These are phyloP conservation scores for Platycercus adscitus DNA, from an alignment of 2,113 vertebrate species.

Conservation along the genomic window DNA sequence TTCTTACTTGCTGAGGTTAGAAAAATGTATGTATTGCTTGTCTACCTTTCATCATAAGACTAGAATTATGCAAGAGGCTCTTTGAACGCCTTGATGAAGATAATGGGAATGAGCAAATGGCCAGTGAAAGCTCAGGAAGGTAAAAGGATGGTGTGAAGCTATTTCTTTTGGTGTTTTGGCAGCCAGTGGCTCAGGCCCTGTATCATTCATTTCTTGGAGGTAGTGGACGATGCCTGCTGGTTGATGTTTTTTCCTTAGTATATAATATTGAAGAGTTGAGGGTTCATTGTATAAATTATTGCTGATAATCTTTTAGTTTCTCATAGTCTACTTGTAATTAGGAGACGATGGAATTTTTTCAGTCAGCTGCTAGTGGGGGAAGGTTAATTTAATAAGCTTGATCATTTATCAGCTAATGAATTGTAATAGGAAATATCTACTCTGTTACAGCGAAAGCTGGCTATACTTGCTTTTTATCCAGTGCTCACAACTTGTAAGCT, in stretches of 20 bases:
- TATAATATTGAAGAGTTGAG: not conserved
- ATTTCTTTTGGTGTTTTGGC: not conserved
- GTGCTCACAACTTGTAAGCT: not conserved
- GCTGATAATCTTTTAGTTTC: not conserved
- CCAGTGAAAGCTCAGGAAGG: not conserved
- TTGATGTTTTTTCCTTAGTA: not conserved
- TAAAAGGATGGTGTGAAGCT: not conserved
- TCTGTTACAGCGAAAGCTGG: not conserved
- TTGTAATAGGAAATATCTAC: not conserved
- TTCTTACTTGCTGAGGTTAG: not conserved
- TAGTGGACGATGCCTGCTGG: not conserved
- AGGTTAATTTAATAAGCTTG: not conserved
- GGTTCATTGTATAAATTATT: not conserved
- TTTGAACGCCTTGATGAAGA: not conserved
- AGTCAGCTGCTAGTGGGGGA: not conserved
- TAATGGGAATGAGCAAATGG: not conserved
- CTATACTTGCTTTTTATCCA: not conserved
- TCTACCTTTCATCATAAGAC: not conserved
- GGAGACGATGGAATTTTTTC: not conserved
- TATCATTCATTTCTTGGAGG: accelerated
- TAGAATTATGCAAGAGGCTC: not conserved
- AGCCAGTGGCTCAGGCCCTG: not conserved
- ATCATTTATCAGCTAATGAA: not conserved
- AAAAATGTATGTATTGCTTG: not conserved
- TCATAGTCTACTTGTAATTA: not conserved